These are phyloP conservation scores for Chrysogorgia sp. DNA, from an alignment of 92 coral and sea anemone genomes.

Conservation along the genomic window DNA sequence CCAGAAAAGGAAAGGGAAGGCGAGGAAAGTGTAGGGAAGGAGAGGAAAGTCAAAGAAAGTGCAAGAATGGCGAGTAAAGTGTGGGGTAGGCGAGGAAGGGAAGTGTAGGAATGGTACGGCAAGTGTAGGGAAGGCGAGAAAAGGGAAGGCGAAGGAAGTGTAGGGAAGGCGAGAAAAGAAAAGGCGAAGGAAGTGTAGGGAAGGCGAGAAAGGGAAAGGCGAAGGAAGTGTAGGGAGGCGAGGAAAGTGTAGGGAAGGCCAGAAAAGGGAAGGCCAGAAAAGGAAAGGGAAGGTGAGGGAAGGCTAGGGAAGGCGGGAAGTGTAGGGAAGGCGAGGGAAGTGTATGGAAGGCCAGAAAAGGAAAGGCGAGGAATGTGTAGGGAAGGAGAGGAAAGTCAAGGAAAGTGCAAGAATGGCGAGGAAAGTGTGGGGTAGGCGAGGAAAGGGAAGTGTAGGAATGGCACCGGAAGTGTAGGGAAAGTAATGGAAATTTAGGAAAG, in stretches of 20 bases:
- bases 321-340: not conserved
- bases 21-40: not conserved
- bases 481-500: no score
- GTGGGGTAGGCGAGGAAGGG: not conserved
- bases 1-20: slow-evolving; percentile 4
- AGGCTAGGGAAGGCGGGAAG: not conserved
- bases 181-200: no score
- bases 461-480: no score
- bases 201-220: no score
- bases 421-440: not conserved
- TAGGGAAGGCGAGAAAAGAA: no score
- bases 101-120: no score
- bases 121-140: no score
- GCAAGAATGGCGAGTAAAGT: not conserved
- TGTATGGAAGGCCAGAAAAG: slow-evolving; percentile 3
- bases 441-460: not conserved
- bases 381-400: not conserved
- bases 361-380: not conserved
- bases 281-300: no score
- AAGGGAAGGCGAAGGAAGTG: no score
- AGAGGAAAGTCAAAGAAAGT: not conserved
- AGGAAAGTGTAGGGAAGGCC: no score
- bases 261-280: not conserved
- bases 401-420: not conserved
- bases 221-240: no score